phyloP scores from a whole-genome alignment of 2,888 invertebrate species.

The Papilio gigon region DNA sequence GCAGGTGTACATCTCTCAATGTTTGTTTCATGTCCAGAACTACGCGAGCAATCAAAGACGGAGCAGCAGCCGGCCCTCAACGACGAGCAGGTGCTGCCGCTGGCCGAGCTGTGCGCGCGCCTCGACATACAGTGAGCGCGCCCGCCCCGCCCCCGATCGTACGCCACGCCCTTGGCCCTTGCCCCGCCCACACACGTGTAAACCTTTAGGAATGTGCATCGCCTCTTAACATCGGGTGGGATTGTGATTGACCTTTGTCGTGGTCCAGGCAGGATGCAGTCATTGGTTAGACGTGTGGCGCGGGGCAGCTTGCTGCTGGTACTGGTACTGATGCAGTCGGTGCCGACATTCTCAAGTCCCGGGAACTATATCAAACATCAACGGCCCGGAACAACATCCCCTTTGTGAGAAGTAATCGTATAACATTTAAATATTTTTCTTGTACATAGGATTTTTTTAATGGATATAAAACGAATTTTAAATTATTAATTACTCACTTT shows the following conservation, averaged over 20 bases:
- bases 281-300: not conserved
- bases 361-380: not conserved
- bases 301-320: not conserved
- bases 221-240: not conserved
- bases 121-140: constrained; percentile 53
- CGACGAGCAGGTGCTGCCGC: constrained; percentile 69
- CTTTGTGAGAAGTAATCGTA: not conserved
- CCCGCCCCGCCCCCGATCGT: constrained; percentile 50
- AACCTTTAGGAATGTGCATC: not conserved
- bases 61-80: constrained; percentile 72
- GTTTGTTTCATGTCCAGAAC: constrained; percentile 54
- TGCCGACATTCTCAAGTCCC: not conserved
- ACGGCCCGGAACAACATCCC: not conserved
- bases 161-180: not conserved
- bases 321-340: not conserved
- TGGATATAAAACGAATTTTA: constrained; percentile 6
- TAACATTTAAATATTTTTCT: not conserved
- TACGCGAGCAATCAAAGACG: constrained; percentile 72
- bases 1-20: not conserved
- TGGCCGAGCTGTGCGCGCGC: constrained; percentile 62
- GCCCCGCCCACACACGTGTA: not conserved
- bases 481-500: constrained; percentile 13
- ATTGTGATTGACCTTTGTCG: too few relatives aligned
- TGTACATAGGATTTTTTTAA: constrained; percentile 21
- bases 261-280: too few relatives aligned